Conservation (phyloP, 2,113 vertebrate genomes). For the Brachyhypopomus gauderio region DNA sequence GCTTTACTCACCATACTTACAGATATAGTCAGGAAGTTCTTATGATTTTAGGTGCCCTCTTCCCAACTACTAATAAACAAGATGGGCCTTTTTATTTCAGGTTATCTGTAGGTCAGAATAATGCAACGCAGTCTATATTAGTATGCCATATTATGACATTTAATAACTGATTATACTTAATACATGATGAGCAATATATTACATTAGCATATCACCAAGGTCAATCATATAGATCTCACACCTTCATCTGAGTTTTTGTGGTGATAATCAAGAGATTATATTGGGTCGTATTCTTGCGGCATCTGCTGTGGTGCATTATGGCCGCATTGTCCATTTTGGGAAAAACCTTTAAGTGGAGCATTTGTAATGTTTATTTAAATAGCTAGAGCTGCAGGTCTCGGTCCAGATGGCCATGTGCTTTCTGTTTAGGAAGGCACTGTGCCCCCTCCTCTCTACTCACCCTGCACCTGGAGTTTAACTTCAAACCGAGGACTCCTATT, state of each 20-base stretch:
- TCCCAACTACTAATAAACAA: background rate
- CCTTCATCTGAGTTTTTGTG: conserved; percentile 13
- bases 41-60: background rate
- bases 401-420: conserved; percentile 15
- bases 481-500: conserved; percentile 16
- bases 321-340: conserved; percentile 38
- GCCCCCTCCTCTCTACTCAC: background rate
- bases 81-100: background rate
- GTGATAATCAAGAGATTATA: conserved; percentile 18
- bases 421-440: conserved; percentile 26
- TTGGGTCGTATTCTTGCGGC: conserved; percentile 39
- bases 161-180: background rate
- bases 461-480: conserved; percentile 35
- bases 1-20: background rate
- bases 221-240: background rate
- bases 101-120: background rate
- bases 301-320: conserved; percentile 41
- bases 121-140: background rate
- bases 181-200: background rate
- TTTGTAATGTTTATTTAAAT: conserved; percentile 47
- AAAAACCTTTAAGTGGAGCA: conserved; percentile 40
- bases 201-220: background rate
- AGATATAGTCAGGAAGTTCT: background rate
- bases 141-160: background rate
- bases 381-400: conserved; percentile 21